These are phyloP conservation scores for Aurelia coerulea DNA, from an alignment of 30 jellyfish, hydroid and myxozoan genomes.

Conservation along the genomic window DNA sequence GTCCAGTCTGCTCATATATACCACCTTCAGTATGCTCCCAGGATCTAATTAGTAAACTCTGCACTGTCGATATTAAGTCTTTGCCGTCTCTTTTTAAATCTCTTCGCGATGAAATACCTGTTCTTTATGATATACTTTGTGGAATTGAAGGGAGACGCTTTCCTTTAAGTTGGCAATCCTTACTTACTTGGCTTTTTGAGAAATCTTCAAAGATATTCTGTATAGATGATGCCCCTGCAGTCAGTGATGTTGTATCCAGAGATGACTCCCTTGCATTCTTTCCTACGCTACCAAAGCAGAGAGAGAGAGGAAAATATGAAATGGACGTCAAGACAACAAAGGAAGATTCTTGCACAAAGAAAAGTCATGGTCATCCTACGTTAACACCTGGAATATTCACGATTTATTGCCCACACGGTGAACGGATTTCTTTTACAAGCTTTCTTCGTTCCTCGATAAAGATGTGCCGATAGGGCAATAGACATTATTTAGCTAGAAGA, in stretches of 20 bases:
- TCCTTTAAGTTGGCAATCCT: neutral
- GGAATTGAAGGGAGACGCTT: neutral
- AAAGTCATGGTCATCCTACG: conserved; percentile 19
- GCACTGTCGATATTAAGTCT: conserved; percentile 8
- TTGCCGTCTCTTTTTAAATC: neutral
- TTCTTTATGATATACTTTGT: neutral
- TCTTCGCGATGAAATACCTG: conserved; percentile 17
- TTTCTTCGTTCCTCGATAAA: too few relatives aligned
- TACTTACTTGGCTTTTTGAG: neutral
- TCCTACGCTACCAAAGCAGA: conserved; percentile 4
- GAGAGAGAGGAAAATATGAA: neutral
- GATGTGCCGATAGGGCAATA: too few relatives aligned
- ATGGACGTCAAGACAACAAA: neutral
- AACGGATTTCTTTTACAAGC: too few relatives aligned
- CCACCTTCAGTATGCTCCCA: neutral
- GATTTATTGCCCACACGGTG: conserved; percentile 30
- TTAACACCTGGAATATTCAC: conserved; percentile 37
- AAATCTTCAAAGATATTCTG: neutral
- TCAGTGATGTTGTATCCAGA: neutral
- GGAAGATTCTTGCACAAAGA: conserved; percentile 12
- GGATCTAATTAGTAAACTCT: neutral
- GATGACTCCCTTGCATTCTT: neutral
- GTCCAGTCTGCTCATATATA: conserved; percentile 20
- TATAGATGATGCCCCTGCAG: neutral
- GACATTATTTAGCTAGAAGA: too few relatives aligned